phyloP scores from a whole-genome alignment of 2,113 vertebrate genomes.

The Anolis carolinensis region DNA sequence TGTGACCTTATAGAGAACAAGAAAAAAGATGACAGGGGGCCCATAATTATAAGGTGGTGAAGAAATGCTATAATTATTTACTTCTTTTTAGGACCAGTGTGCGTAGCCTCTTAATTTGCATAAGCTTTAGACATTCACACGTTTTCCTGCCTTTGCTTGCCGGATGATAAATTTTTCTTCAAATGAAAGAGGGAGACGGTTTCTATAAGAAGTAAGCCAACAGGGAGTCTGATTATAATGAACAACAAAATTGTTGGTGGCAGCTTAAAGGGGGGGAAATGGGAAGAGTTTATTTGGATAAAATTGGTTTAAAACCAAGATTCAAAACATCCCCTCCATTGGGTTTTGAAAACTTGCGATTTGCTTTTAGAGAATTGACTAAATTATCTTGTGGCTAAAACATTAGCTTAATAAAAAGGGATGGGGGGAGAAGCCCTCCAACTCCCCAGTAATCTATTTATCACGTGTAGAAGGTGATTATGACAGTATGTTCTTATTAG shows the following conservation, averaged over 20 bases:
- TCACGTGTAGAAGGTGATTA: constrained; percentile 62
- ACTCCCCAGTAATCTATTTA: constrained; percentile 62
- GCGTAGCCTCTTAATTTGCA: constrained; percentile 81
- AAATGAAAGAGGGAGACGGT: constrained; percentile 75
- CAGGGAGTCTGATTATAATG: constrained; percentile 74
- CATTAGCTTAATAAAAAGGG: constrained; percentile 72
- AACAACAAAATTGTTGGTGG: constrained; percentile 66
- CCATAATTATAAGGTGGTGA: constrained; percentile 77
- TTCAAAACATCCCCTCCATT: constrained; percentile 63
- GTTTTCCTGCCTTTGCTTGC: constrained; percentile 77
- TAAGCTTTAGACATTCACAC: constrained; percentile 85
- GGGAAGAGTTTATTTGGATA: constrained; percentile 73
- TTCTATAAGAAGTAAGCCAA: constrained; percentile 76
- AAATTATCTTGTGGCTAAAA: constrained; percentile 62
- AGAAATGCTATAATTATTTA: constrained; percentile 83
- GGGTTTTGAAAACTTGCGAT: constrained; percentile 66
- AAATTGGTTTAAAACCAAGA: constrained; percentile 74
- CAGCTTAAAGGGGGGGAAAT: constrained; percentile 49
- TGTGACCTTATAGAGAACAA: constrained; percentile 78
- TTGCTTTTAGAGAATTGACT: constrained; percentile 71
- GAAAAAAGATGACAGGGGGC: constrained; percentile 74
- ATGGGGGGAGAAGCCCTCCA: background rate
- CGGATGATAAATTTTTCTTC: constrained; percentile 78
- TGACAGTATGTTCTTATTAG: constrained; percentile 62
- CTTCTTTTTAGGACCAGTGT: constrained; percentile 80